Evolutionary conservation across 2,888 invertebrate genomes (phyloP).

Genomic region (Hydrotaea cyrtoneurina): DNA sequence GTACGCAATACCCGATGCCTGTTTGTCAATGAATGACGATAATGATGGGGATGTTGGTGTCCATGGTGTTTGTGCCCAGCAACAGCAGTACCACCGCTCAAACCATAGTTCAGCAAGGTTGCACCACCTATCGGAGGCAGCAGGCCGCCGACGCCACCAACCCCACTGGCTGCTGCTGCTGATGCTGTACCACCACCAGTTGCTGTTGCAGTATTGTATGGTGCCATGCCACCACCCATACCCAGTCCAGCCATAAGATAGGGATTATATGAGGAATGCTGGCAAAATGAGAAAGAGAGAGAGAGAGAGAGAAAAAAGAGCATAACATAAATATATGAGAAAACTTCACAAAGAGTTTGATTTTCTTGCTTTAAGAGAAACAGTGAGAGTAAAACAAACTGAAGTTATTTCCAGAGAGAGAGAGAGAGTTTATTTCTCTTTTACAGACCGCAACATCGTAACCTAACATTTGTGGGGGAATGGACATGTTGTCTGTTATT

Average conservation of each 20-base stretch:
- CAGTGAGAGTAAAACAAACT: not conserved
- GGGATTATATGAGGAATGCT: constrained; percentile 77
- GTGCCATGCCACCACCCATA: constrained; percentile 72
- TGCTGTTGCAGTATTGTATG: constrained; percentile 54
- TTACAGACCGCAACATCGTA: too few relatives aligned
- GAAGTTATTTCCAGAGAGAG: not conserved
- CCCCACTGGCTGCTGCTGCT: constrained; percentile 52
- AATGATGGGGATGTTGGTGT: constrained; percentile 72
- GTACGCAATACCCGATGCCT: constrained; percentile 79
- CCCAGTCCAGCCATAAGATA: constrained; percentile 77
- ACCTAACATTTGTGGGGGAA: too few relatives aligned
- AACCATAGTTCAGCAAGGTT: constrained; percentile 68
- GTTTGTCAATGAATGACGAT: constrained; percentile 79
- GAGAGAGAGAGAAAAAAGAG: constrained; percentile 18
- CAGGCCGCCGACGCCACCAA: constrained; percentile 44
- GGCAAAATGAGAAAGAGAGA: constrained; percentile 17
- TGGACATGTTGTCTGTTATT: too few relatives aligned
- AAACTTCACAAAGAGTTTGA: too few relatives aligned
- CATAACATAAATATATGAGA: not conserved
- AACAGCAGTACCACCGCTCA: constrained; percentile 55
- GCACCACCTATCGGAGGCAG: constrained; percentile 70
- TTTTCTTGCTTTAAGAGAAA: too few relatives aligned
- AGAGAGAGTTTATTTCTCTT: not conserved
- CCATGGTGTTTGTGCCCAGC: constrained; percentile 72
- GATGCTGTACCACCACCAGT: constrained; percentile 70